Conservation (phyloP, 2,888 invertebrate genomes). For the Zygaena filipendulae region DNA sequence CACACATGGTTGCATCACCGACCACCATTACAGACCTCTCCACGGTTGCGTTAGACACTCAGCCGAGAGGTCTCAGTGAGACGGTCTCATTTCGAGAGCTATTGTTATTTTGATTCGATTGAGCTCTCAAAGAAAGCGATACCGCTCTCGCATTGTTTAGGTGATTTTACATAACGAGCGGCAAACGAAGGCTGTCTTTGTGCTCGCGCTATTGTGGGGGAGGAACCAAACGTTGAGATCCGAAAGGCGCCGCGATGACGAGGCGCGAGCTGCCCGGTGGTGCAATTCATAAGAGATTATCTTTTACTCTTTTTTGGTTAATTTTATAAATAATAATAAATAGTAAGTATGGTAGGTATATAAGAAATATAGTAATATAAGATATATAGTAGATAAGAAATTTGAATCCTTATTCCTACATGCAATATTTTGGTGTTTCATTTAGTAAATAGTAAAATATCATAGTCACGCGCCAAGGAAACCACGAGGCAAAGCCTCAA, state of each 20-base stretch:
- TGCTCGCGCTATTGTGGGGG: slow-evolving; percentile 47
- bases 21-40: slow-evolving; percentile 20
- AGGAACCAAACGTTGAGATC: slow-evolving; percentile 49
- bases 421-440: too few species aligned
- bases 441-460: too few species aligned
- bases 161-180: slow-evolving; percentile 62
- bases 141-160: slow-evolving; percentile 54
- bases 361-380: too few species aligned
- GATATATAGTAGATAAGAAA: too few species aligned
- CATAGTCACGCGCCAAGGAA: too few species aligned
- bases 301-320: too few species aligned
- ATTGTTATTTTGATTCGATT: slow-evolving; percentile 61
- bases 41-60: slow-evolving; percentile 20
- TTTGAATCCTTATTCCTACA: too few species aligned
- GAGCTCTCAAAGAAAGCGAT: slow-evolving; percentile 61
- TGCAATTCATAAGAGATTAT: slow-evolving; percentile 21
- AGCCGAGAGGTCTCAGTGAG: slow-evolving; percentile 19
- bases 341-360: too few species aligned
- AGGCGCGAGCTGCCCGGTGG: slow-evolving; percentile 34
- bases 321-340: background rate
- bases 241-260: slow-evolving; percentile 66
- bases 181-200: slow-evolving; percentile 49
- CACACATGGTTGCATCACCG: slow-evolving; percentile 11
- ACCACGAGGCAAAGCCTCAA: too few species aligned
- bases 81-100: slow-evolving; percentile 34